Evolutionary conservation across 1,140 invertebrate genomes (phyloP).

Genomic region (Lutraria rhynchaena): DNA sequence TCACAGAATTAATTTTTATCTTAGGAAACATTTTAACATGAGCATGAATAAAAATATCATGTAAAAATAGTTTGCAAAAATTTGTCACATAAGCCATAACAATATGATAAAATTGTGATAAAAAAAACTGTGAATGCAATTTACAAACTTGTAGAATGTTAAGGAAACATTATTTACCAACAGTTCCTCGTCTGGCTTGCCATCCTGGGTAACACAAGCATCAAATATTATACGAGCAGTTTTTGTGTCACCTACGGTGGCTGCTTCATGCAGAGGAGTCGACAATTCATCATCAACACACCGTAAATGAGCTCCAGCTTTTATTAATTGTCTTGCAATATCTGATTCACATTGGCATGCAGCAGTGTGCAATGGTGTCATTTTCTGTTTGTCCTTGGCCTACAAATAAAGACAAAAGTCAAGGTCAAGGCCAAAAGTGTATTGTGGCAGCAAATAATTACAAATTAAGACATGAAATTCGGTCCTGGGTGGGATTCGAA

Average conservation of each 20-base stretch:
- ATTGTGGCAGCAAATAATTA: no score
- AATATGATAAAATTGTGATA: no score
- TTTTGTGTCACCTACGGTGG: conserved; percentile 75
- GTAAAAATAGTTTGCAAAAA: no score
- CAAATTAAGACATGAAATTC: neutral
- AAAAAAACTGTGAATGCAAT: no score
- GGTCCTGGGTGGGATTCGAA: no score
- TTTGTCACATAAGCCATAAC: no score
- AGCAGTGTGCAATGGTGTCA: conserved; percentile 89
- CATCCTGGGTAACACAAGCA: conserved; percentile 52
- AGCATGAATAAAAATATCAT: no score
- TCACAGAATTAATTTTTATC: no score
- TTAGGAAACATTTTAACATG: no score
- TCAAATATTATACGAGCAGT: conserved; percentile 72
- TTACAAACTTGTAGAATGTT: no score
- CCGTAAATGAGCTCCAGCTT: conserved; percentile 87
- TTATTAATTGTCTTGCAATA: conserved; percentile 88
- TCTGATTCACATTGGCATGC: conserved; percentile 89
- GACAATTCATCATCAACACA: conserved; percentile 76
- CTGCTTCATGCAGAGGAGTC: conserved; percentile 80
- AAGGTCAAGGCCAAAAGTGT: no score
- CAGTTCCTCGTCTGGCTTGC: neutral
- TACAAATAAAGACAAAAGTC: conserved; percentile 52
- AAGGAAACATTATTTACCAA: neutral
- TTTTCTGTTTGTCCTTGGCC: conserved; percentile 81